Percentiles rank a stretch among this genome's conserved stretches.
These are phyloP conservation scores for Timema podura DNA, from an alignment of 2,888 invertebrate species.

Conservation along the genomic window DNA sequence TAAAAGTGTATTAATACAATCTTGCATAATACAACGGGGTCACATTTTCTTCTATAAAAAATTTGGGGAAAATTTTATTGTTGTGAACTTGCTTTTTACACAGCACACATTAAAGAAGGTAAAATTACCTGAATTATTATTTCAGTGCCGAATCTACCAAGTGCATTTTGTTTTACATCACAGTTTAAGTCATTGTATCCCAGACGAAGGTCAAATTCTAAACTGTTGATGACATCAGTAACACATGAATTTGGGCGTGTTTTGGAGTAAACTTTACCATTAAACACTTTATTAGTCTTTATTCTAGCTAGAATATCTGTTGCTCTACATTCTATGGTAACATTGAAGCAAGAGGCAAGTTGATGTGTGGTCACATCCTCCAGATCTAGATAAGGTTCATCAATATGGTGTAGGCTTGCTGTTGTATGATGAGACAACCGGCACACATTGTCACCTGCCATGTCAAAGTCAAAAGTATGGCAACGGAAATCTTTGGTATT, in stretches of 20 bases:
- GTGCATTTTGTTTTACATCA: conserved; percentile 44
- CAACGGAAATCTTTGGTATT: conserved; percentile 42
- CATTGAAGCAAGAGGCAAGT: conserved; percentile 46
- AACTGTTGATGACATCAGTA: conserved; percentile 43
- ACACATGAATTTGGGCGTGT: conserved; percentile 47
- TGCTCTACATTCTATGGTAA: conserved; percentile 44
- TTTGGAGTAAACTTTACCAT: conserved; percentile 48
- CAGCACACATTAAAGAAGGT: not conserved
- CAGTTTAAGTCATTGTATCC: conserved; percentile 46
- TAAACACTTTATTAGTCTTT: conserved; percentile 45
- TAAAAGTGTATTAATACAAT: too few relatives aligned
- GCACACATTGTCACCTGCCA: conserved; percentile 42
- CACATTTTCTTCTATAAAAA: too few relatives aligned
- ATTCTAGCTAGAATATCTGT: conserved; percentile 46
- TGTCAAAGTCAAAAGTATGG: conserved; percentile 46
- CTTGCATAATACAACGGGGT: too few relatives aligned
- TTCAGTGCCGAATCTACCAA: conserved; percentile 44
- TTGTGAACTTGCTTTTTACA: too few relatives aligned
- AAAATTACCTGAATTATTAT: conserved; percentile 45
- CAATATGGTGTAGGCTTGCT: conserved; percentile 38
- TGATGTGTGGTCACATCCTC: conserved; percentile 44
- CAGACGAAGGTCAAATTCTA: conserved; percentile 45
- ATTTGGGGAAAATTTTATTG: too few relatives aligned
- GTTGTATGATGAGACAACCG: conserved; percentile 45
- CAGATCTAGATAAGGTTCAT: conserved; percentile 44